Evolutionary conservation across 1,140 invertebrate species (phyloP).

Genomic region (Holcopasites calliopsidis): DNA sequence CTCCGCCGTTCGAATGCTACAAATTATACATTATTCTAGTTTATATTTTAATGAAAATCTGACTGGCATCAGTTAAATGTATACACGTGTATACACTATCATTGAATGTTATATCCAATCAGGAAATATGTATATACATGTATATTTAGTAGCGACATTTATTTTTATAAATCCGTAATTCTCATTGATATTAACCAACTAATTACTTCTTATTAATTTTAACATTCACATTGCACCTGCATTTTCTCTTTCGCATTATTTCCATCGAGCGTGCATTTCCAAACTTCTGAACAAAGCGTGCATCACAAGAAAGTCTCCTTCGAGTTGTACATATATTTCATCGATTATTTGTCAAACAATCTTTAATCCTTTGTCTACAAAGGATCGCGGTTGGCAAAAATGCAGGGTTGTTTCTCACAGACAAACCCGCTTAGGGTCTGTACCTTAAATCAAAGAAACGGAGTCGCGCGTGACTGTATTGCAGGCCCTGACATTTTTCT

Average conservation of each 20-base stretch:
- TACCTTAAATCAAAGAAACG: neutral
- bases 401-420: neutral
- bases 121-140: too few relatives aligned
- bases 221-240: too few relatives aligned
- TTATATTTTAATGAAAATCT: too few relatives aligned
- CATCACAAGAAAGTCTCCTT: neutral
- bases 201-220: too few relatives aligned
- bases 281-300: neutral
- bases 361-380: neutral
- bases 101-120: too few relatives aligned
- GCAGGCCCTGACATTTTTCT: neutral
- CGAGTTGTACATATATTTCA: neutral
- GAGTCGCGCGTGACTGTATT: neutral
- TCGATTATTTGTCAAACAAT: conserved; percentile 11
- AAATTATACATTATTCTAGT: too few relatives aligned
- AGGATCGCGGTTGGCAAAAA: neutral
- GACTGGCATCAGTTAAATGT: too few relatives aligned
- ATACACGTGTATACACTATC: too few relatives aligned
- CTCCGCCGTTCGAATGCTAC: neutral
- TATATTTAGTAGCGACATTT: neutral
- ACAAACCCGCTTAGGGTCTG: neutral
- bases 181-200: neutral
- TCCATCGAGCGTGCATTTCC: neutral
- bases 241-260: neutral
- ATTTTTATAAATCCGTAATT: neutral